Evolutionary conservation across 2,113 vertebrate species (phyloP), one percentile per base, ranked within the genome.

Genomic region (Phocoena phocoena): DNA sequence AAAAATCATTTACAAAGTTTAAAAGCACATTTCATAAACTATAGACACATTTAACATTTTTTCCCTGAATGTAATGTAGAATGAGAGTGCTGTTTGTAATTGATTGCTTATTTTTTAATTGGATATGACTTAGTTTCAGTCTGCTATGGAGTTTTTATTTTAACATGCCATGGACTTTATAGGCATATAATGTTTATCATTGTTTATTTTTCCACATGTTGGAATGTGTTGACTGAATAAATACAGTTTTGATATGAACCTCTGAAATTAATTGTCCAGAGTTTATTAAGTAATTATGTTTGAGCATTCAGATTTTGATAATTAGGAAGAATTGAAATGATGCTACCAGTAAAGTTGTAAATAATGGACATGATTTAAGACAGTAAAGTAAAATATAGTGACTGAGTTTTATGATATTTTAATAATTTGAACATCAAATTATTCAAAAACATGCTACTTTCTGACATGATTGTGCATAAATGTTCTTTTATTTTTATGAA

Each of bases 201-300:
- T 12, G 20, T 84, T 76, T 93, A 53, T 87, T 97, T 95, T 97
- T 93, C 73, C 91, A 83, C 33, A 62, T 18, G 0, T 85, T 96
- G 87, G 25, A 89, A 88, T 73, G 96, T 93, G 2, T 88, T 84
- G 36, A 88, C 38, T 90, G 60, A 85, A 55, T 67, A 89, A 88
- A 77, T 41, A n/a, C 18, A 86, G 12, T 74, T 91, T 96, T 95
- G 58, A 62, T 58, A 58, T 62, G 4, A 81, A 71, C 25, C 11
- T 91, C n/a, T 91, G 84, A 84, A 97, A n/a, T 73, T 92, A 97
- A 96, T 93, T 92, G 1, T 47, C 71, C 65, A 97, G 92, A 95
- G 2, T 93, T 68, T 85, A 92, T 83, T 62, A 73, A 88, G 58
- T 97, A 97, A 90, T 94, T 91, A 93, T 73, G 21, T 96, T 97